Conservation (phyloP, 53 echinoderm and acorn worm species). For the Hippasteria phrygiana region DNA sequence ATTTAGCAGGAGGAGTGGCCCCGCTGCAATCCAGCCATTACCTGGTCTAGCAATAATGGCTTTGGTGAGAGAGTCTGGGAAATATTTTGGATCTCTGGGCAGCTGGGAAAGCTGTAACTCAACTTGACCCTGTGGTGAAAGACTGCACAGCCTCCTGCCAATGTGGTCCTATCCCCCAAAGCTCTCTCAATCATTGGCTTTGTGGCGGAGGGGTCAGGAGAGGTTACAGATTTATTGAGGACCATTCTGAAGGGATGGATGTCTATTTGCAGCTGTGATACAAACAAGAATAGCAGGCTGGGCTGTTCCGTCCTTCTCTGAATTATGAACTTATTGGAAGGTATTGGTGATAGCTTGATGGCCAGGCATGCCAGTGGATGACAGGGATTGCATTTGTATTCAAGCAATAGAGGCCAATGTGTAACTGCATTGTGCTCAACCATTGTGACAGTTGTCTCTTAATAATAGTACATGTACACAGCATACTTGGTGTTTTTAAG, state of each 20-base stretch:
- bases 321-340: neutral
- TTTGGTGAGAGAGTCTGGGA: constrained; percentile 33
- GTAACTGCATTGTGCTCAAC: too few relatives aligned
- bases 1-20: neutral
- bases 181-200: constrained; percentile 7
- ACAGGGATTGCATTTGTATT: neutral
- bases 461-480: too few relatives aligned
- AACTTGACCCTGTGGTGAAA: constrained; percentile 46
- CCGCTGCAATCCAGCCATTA: constrained; percentile 2
- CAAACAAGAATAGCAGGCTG: neutral
- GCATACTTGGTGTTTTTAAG: too few relatives aligned
- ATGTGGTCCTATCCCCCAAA: neutral
- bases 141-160: neutral
- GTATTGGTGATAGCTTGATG: neutral
- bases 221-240: constrained; percentile 58
- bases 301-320: neutral
- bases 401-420: too few relatives aligned
- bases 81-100: neutral
- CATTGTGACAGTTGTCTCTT: too few relatives aligned
- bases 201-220: constrained; percentile 18
- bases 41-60: constrained; percentile 18
- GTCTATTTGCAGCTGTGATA: neutral
- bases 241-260: neutral
- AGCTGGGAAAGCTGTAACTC: constrained; percentile 43
- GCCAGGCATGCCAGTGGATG: neutral